phyloP scores from a whole-genome alignment of 2,888 invertebrate species.

The Oligia strigilis region DNA sequence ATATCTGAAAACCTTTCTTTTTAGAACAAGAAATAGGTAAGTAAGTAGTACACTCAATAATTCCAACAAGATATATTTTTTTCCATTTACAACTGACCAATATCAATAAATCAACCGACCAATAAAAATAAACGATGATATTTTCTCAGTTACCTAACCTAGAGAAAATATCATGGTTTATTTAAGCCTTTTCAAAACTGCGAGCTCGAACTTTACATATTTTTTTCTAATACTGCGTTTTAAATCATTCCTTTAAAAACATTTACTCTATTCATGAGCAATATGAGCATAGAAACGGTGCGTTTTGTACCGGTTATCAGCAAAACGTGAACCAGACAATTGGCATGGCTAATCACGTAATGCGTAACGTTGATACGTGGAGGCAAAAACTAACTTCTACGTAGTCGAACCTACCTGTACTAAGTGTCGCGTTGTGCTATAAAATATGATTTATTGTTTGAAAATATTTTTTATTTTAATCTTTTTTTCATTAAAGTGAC shows the following conservation, averaged over 20 bases:
- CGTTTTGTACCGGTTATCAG: conserved; percentile 60
- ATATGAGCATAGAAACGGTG: conserved; percentile 35
- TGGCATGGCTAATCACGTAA: conserved; percentile 64
- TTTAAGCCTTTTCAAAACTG: neutral
- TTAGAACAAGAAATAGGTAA: neutral
- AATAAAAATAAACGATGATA: neutral
- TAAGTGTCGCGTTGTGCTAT: conserved; percentile 51
- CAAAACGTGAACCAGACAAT: conserved; percentile 61
- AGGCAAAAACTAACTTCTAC: conserved; percentile 43
- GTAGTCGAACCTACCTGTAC: conserved; percentile 50
- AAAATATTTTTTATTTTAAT: conserved; percentile 1
- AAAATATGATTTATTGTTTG: conserved; percentile 29
- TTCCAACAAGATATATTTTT: neutral
- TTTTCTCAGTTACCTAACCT: too few species aligned
- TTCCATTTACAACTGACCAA: neutral
- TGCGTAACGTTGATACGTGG: conserved; percentile 64
- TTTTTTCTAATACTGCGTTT: neutral
- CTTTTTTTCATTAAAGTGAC: conserved; percentile 26
- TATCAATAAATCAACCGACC: conserved; percentile 5
- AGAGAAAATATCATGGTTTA: neutral
- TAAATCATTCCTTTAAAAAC: conserved; percentile 34
- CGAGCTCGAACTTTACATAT: neutral
- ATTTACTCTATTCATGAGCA: conserved; percentile 30
- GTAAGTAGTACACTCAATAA: neutral
- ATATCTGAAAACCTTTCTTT: neutral